A percentile compares a stretch with the other conserved stretches of the same genome.
These are phyloP conservation scores for Ariolimax columbianus DNA, from an alignment of 2,888 invertebrate genomes.

Conservation along the genomic window DNA sequence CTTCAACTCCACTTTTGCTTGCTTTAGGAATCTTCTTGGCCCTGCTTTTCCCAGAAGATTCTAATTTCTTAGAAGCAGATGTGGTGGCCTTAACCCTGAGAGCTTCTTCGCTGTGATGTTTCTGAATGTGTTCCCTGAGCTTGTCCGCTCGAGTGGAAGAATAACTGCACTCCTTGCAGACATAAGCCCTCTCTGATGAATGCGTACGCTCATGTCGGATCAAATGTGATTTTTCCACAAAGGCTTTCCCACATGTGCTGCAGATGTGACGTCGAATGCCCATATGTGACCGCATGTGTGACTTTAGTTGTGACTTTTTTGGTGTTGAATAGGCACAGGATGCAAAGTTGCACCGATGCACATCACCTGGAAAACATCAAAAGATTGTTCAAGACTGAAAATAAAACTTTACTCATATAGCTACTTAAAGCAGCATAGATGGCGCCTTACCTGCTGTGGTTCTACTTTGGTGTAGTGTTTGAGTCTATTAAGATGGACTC, in stretches of 20 bases:
- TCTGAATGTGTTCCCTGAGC: conserved; percentile 82
- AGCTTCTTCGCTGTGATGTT: conserved; percentile 78
- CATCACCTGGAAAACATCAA: conserved; percentile 80
- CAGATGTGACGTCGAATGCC: conserved; percentile 82
- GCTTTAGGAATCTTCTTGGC: background rate
- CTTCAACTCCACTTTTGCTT: background rate
- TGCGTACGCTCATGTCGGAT: conserved; percentile 85
- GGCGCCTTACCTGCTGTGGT: too few relatives aligned
- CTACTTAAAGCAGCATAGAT: too few relatives aligned
- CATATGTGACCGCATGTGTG: conserved; percentile 83
- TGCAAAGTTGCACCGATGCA: conserved; percentile 83
- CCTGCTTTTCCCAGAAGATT: background rate
- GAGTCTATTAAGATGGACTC: too few relatives aligned
- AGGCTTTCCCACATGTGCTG: conserved; percentile 83
- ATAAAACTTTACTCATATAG: too few relatives aligned
- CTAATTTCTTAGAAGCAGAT: conserved; percentile 7
- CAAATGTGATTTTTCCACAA: conserved; percentile 85
- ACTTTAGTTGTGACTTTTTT: conserved; percentile 84
- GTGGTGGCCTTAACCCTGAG: background rate
- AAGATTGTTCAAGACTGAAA: background rate
- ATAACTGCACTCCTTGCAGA: conserved; percentile 84
- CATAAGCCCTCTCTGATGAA: conserved; percentile 83
- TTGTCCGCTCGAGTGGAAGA: conserved; percentile 84
- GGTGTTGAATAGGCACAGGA: conserved; percentile 84
- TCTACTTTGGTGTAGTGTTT: too few relatives aligned